Evolutionary conservation across 2,888 invertebrate genomes (phyloP).

Genomic region (Lamproptera curius): DNA sequence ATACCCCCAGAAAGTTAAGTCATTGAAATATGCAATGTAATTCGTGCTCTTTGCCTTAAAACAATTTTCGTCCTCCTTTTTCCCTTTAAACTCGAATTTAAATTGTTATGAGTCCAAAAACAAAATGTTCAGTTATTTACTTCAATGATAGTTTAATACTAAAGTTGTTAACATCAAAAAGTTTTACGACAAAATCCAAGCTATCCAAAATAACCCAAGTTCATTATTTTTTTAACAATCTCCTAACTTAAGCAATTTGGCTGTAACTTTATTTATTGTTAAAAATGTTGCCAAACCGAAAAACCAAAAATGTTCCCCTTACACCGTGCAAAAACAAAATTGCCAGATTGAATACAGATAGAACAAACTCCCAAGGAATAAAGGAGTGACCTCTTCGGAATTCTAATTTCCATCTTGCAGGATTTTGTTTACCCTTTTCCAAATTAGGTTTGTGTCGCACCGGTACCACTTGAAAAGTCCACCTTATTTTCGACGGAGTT

Average conservation of each 20-base stretch:
- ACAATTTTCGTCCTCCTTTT: too few species aligned
- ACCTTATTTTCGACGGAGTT: conserved; percentile 19
- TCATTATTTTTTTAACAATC: neutral
- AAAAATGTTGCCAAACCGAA: neutral
- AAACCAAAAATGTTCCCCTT: too few species aligned
- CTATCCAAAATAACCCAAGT: neutral
- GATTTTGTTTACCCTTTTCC: conserved; percentile 53
- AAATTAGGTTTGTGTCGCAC: conserved; percentile 58
- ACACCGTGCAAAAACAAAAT: neutral
- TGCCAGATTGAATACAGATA: neutral
- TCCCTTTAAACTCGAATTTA: too few species aligned
- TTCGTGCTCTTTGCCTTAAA: too few species aligned
- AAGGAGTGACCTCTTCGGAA: conserved; percentile 13
- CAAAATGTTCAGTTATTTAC: too few species aligned
- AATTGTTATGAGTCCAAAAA: too few species aligned
- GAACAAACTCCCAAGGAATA: neutral
- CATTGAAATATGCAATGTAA: neutral
- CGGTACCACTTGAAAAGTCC: conserved; percentile 33
- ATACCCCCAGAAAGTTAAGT: too few species aligned
- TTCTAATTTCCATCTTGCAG: conserved; percentile 15
- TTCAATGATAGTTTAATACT: neutral
- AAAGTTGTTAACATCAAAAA: neutral
- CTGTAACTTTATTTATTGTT: neutral
- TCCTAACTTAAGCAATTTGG: neutral
- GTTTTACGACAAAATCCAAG: neutral